phyloP scores from a whole-genome alignment of 2,888 invertebrate genomes.

The Osmoderma eremita region DNA sequence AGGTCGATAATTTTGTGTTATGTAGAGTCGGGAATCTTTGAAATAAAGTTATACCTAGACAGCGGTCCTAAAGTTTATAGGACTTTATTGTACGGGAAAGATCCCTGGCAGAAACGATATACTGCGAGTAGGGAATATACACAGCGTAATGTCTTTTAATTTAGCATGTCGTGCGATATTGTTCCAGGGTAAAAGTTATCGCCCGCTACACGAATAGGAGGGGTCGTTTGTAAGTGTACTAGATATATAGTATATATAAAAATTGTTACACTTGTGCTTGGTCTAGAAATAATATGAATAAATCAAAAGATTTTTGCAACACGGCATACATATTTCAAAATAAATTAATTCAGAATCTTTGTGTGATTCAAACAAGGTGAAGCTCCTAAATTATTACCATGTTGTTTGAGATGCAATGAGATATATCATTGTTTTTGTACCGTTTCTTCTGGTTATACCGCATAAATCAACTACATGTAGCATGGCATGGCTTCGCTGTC shows the following conservation, averaged over 20 bases:
- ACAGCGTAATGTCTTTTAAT: constrained; percentile 61
- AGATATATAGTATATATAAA: neutral
- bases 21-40: too few relatives aligned
- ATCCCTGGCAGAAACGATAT: constrained; percentile 62
- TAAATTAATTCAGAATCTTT: constrained; percentile 16
- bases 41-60: too few relatives aligned
- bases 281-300: neutral
- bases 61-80: constrained; percentile 47
- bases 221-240: constrained; percentile 1
- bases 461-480: constrained; percentile 13
- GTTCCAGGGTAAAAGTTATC: constrained; percentile 52
- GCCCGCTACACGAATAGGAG: constrained; percentile 46
- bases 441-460: constrained; percentile 4
- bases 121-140: constrained; percentile 57
- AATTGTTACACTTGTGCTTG: neutral
- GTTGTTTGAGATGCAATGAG: constrained; percentile 21
- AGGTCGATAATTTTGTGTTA: too few relatives aligned
- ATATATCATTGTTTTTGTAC: constrained; percentile 17
- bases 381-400: constrained; percentile 16
- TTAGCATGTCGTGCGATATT: constrained; percentile 59
- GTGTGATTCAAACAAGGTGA: neutral
- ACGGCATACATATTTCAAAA: neutral
- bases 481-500: neutral
- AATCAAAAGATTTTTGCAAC: neutral
- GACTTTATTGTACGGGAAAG: constrained; percentile 58